Base-by-base conservation (phyloP, 2,888 invertebrate genomes). In the Deroplatys truncata region DNA sequence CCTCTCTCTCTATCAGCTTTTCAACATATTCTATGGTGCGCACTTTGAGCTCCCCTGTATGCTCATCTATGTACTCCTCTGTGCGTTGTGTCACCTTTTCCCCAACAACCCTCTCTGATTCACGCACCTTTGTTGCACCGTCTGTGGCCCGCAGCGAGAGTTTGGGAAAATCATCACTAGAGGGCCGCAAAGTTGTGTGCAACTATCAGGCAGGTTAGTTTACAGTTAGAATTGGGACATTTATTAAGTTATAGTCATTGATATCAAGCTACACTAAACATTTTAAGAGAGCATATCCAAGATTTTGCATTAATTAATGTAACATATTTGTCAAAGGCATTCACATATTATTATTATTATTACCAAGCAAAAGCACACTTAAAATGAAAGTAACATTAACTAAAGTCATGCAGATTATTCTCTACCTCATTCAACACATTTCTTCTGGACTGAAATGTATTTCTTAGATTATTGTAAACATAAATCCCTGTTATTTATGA, bases 1-100 rank as follows among this genome's bases (percentile, higher is more conserved):
- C 98, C 98, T 98, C 98, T 96, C 97, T 98, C 95, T 98, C 98
- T 95, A 98, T 98, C 94, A 98, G 96, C 96, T 98, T 98, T 96
- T 98, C 98, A 94, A 98, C 97, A 95, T 98, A 98, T 95, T 98
- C 98, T 94, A 98, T 96, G 92, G 98, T 98, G 94, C 98, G 96
- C 93, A 98, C 96, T 94, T 96, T 96, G 94, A 96, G 96, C 94
- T 97, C 97, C 93, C 98, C 98, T 92, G 97, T 97, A 92, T 95
- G 94, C 92, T 98, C 98, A 94, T 98, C 98, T 92, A 97, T 94
- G 94, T 96, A 97, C 94, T 98, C 98, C 95, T 98, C 98, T 91
- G 98, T 98, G 94, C 97, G 96, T 91, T 95, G 94, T 92, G 97
- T 97, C 92, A 98, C 96, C 94, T 97, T 97, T 95, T 98, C 98